A percentile compares a stretch with the other conserved stretches of the same genome.
phyloP scores from a whole-genome alignment of 2,888 invertebrate species.

The Luperina nickerlii region DNA sequence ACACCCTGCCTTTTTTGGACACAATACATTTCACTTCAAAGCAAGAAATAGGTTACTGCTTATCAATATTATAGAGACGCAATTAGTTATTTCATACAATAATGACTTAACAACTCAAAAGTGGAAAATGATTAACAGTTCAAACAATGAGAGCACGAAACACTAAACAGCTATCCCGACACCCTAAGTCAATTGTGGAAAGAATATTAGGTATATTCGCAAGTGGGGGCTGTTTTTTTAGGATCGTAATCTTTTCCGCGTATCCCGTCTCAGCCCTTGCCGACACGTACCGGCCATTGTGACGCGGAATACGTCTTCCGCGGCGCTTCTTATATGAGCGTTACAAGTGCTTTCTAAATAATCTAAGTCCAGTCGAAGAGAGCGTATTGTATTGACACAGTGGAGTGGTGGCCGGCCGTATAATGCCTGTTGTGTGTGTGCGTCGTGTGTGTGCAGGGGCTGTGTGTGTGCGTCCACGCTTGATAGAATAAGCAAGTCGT shows the following conservation, averaged over 20 bases:
- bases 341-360: conserved; percentile 91
- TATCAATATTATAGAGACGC: conserved; percentile 3
- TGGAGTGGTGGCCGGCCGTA: conserved; percentile 90
- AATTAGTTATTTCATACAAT: background rate
- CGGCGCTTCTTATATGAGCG: conserved; percentile 90
- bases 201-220: conserved; percentile 86
- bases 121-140: conserved; percentile 45
- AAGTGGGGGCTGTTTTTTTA: conserved; percentile 89
- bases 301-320: conserved; percentile 89
- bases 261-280: conserved; percentile 85
- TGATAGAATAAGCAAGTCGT: conserved; percentile 91
- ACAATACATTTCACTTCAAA: conserved; percentile 23
- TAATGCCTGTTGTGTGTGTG: conserved; percentile 85
- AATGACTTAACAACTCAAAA: conserved; percentile 10
- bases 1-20: conserved; percentile 65
- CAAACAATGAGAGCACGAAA: conserved; percentile 69
- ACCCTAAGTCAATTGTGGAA: conserved; percentile 82
- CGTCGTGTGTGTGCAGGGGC: conserved; percentile 73
- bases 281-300: conserved; percentile 90
- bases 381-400: conserved; percentile 91
- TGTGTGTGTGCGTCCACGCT: conserved; percentile 86
- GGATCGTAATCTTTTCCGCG: conserved; percentile 89
- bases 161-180: conserved; percentile 72
- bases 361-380: conserved; percentile 91
- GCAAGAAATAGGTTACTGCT: conserved; percentile 6